Percentiles rank a stretch among this genome's conserved stretches.
Conservation (phyloP, 2,113 vertebrate species). For the Saguinus midas region DNA sequence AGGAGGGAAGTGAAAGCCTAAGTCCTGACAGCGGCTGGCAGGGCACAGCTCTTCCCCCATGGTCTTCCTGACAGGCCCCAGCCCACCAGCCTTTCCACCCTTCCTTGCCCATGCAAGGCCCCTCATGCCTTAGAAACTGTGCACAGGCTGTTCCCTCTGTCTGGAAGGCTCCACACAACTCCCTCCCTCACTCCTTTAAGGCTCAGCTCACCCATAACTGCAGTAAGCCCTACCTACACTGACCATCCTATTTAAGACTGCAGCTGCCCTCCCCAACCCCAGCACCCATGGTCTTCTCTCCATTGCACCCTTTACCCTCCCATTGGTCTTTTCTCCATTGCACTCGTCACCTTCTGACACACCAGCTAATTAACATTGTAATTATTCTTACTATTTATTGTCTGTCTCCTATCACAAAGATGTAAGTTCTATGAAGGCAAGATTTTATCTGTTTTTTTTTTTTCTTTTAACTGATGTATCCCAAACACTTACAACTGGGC, state of each 20-base stretch:
- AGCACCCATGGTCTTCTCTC: background rate
- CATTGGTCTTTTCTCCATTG: background rate
- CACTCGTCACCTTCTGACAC: background rate
- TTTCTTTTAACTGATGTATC: background rate
- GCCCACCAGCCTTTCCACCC: background rate
- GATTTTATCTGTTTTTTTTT: background rate
- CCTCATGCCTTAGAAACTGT: background rate
- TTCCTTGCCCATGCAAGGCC: background rate
- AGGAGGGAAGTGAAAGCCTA: background rate
- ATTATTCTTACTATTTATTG: background rate
- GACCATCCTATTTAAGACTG: background rate
- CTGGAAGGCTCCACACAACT: background rate
- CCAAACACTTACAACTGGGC: background rate
- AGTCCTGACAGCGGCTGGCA: background rate
- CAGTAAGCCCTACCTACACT: background rate
- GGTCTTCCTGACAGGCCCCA: too few species aligned
- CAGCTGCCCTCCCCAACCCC: too few species aligned
- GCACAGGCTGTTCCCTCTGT: background rate
- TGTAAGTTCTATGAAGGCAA: background rate
- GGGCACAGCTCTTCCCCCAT: rapidly evolving
- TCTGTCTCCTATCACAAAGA: background rate
- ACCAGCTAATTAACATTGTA: background rate
- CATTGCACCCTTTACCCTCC: background rate
- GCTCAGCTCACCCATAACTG: background rate
- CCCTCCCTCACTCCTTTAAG: background rate